Evolutionary conservation across 2,888 invertebrate species (phyloP), one percentile per base, ranked within the genome.

Genomic region (Drosophila dives): DNA sequence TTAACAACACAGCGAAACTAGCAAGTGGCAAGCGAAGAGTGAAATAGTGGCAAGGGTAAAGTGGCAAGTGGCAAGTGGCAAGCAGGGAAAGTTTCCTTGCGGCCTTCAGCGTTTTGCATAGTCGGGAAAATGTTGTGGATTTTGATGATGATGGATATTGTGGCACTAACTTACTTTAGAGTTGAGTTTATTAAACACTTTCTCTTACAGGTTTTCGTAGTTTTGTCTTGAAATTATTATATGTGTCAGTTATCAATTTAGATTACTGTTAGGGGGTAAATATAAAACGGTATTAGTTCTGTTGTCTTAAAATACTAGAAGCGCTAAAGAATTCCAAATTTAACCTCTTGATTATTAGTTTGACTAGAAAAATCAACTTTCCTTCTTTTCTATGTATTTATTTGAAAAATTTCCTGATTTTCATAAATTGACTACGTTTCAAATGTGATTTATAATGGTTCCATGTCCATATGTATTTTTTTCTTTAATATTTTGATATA

Each of bases 111-210:
- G 58, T 62, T 75, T 51, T 48, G 61, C 64, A 71, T 3, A 50
- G 38, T 56, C 51, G 20, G 10, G 51, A n/a, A 42, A 79, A 54
- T 50, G 58, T 32, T 73, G 63, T 56, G 64, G 50, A 78, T 64
- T 79, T 72, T 82, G 56, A 72, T 72, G 80, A 70, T 75, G 72
- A 70, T 78, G 79, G 63, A 70, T 75, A 72, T 51, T 65, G 61
- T 54, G 70, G 59, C 74, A 29, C 20, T 50, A 56, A 62, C 34
- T 59, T 32, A 64, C 49, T 59, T 40, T 32, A 29, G 26, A 42
- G 45, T 11, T 49, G 50, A 73, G 69, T 78, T 69, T 74, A 71
- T 76, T 51, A 71, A 76, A 63, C 49, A 48, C 49, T 54, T 50
- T 36, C 20, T 29, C 26, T 34, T 12, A 20, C 20, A 34, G 33